Conservation (phyloP, 2,113 vertebrate species). For the Bubo blakistoni region DNA sequence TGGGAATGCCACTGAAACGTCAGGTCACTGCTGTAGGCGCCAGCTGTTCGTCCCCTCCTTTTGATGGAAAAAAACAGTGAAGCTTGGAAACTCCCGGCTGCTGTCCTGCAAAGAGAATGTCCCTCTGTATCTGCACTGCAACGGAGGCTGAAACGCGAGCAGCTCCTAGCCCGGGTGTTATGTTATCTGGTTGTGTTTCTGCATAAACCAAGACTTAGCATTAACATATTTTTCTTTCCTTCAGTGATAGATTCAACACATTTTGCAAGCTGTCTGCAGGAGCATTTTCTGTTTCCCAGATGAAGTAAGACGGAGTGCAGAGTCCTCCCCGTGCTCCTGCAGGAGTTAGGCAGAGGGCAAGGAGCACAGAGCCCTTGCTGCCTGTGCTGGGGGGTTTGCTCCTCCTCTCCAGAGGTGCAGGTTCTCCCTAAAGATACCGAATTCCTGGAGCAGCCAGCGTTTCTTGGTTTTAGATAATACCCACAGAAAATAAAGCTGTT, state of each 20-base stretch:
- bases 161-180: not conserved
- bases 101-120: not conserved
- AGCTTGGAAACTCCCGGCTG: not conserved
- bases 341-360: not conserved
- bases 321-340: rapidly evolving
- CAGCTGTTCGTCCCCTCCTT: not conserved
- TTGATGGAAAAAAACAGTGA: not conserved
- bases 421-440: not conserved
- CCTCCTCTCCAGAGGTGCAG: not conserved
- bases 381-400: not conserved
- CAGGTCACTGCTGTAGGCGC: not conserved
- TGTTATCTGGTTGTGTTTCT: not conserved
- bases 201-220: not conserved
- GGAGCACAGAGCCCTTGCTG: not conserved
- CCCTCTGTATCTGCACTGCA: not conserved
- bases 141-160: not conserved
- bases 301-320: not conserved
- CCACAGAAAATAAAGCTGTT: not conserved
- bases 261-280: not conserved
- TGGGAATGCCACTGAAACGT: not conserved
- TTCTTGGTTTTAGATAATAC: not conserved
- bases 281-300: not conserved
- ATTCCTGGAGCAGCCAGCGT: not conserved
- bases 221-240: not conserved
- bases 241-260: not conserved